These are phyloP conservation scores for Macaria notata DNA, from an alignment of 2,888 invertebrate species.

Conservation along the genomic window DNA sequence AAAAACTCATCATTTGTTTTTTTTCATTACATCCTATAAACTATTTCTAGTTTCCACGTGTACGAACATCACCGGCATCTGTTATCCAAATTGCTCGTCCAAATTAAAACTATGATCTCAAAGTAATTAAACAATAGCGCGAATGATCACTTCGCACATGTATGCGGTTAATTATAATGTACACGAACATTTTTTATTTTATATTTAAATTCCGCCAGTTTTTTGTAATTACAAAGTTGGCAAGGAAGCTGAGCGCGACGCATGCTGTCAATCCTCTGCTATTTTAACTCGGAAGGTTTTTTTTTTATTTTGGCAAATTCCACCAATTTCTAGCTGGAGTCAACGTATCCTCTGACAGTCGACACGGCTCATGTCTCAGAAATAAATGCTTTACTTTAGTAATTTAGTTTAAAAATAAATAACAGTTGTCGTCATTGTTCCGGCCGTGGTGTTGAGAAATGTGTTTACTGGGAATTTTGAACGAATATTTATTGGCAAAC, in stretches of 20 bases:
- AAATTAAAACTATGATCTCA: constrained; percentile 62
- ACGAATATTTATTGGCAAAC: constrained; percentile 34
- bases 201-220: constrained; percentile 52
- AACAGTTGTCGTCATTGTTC: constrained; percentile 58
- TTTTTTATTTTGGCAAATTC: constrained; percentile 57
- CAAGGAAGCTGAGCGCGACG: constrained; percentile 67
- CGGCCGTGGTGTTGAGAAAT: constrained; percentile 59
- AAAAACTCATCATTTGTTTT: no score
- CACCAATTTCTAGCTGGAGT: constrained; percentile 65
- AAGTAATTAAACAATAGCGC: constrained; percentile 52
- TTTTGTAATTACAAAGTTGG: constrained; percentile 78
- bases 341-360: constrained; percentile 74
- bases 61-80: constrained; percentile 47
- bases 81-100: constrained; percentile 43
- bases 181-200: constrained; percentile 32
- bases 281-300: constrained; percentile 58
- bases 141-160: constrained; percentile 54
- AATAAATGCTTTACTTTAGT: constrained; percentile 54
- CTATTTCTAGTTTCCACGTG: no score
- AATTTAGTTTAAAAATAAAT: constrained; percentile 55
- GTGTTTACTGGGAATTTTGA: constrained; percentile 31
- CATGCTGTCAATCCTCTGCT: constrained; percentile 70
- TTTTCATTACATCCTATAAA: no score
- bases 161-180: constrained; percentile 31
- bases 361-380: constrained; percentile 63